These are phyloP conservation scores for Melanophora roralis DNA, from an alignment of 2,888 invertebrate genomes.

Conservation along the genomic window DNA sequence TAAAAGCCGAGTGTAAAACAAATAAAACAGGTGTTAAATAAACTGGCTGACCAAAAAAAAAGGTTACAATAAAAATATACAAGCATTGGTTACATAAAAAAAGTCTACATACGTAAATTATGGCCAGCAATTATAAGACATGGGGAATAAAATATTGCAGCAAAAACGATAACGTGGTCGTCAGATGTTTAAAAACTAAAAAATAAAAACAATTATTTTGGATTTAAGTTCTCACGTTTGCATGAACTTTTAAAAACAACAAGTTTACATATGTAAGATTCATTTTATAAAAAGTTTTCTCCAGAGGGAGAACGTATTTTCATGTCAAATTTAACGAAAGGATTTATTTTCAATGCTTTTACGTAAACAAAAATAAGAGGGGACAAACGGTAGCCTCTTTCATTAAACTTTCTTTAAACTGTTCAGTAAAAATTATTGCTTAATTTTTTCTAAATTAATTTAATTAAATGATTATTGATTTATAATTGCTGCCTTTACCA, in stretches of 20 bases:
- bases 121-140: neutral
- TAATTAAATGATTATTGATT: constrained; percentile 2
- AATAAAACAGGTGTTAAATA: constrained; percentile 38
- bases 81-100: constrained; percentile 12
- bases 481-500: neutral
- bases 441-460: constrained; percentile 3
- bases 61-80: constrained; percentile 1
- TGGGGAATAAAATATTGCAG: neutral
- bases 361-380: neutral
- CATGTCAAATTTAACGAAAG: neutral
- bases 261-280: neutral
- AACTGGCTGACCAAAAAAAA: neutral
- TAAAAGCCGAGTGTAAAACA: neutral
- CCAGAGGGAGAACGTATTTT: neutral
- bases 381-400: neutral
- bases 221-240: constrained; percentile 39
- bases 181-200: constrained; percentile 22
- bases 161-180: neutral
- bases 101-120: constrained; percentile 8
- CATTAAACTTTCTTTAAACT: neutral
- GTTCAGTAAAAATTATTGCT: neutral
- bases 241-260: neutral
- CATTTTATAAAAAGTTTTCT: neutral
- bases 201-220: no score
- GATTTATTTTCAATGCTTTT: neutral